A percentile compares a stretch with the other conserved stretches of the same genome.
Evolutionary conservation across 1,140 invertebrate genomes (phyloP).

Genomic region (Hirudo medicinalis): DNA sequence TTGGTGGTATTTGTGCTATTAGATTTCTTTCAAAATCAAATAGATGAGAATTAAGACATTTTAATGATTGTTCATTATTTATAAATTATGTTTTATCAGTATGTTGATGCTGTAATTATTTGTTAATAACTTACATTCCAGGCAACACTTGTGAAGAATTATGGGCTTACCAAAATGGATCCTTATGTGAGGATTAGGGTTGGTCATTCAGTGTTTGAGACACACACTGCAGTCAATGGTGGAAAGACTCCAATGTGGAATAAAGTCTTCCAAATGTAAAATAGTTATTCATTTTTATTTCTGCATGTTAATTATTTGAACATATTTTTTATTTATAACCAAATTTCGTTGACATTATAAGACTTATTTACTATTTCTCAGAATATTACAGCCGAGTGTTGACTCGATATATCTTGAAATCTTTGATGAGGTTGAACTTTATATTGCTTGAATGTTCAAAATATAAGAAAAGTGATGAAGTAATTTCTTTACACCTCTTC

Average conservation of each 20-base stretch:
- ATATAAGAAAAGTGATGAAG: not conserved
- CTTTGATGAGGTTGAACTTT: conserved; percentile 62
- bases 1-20: conserved; percentile 5
- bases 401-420: conserved; percentile 80
- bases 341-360: conserved; percentile 1
- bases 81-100: conserved; percentile 88
- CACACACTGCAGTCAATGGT: conserved; percentile 79
- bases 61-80: conserved; percentile 71
- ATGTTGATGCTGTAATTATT: conserved; percentile 73
- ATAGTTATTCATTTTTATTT: conserved; percentile 67
- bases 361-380: conserved; percentile 39
- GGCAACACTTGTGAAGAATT: conserved; percentile 86
- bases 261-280: conserved; percentile 75
- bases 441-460: not conserved
- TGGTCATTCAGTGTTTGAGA: conserved; percentile 85
- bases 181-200: conserved; percentile 82
- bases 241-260: conserved; percentile 92
- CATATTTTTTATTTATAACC: not conserved
- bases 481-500: conserved; percentile 15
- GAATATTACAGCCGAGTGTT: conserved; percentile 70
- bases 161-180: conserved; percentile 89
- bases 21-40: conserved; percentile 53
- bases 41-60: conserved; percentile 90
- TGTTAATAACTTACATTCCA: conserved; percentile 60
- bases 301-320: conserved; percentile 62